Base-by-base conservation (phyloP, 1,140 invertebrate genomes). In the Philotrypesis tridentata region DNA sequence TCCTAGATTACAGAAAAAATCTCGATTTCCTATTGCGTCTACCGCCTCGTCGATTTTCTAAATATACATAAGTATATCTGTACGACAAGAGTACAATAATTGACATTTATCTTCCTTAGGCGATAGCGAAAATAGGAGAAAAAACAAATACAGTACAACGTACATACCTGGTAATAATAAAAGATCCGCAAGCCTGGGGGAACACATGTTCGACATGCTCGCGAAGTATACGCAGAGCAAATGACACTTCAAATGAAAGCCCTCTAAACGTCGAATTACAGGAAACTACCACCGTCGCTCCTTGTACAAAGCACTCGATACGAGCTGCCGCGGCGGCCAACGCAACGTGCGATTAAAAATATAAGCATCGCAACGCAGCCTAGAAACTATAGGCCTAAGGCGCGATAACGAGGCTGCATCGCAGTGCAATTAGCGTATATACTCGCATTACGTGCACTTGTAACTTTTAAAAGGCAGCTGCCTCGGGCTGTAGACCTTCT, bases 341-440 rank as follows among this genome's bases (percentile, higher is more conserved):
- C 25, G 40, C 23, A 23, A 74, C 29, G 14, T 0, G 25, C 5
- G 73, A 37, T 75, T 73, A 61, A 37, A 61, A 75, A 61, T 61
- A 40, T 27, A 7, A 6, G n/a, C 2, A 73, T 60, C 60, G 2
- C 9, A 9, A n/a, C 21, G 7, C 17, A 23, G 61, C 14, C 29
- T 23, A 21, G 7, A 29, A 67, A 29, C 1, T 37, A 43, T 31
- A 43, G 23, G 11, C 33, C n/a, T 21, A 63, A 61, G 14, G 73
- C 48, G n/a, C 40, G 55, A 75, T 75, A 75, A 25, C 60, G n/a
- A 65, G 11, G 23, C n/a, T 25, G 33, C 14, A 61, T 37, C 63
- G n/a, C n/a, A 31, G 43, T 7, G 63, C 63, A 77, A 77, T 77
- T 77, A 67, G 33, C 23, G 61, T 67, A 48, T 48, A 77, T 48